Percentiles rank a stretch among this genome's conserved stretches.
phyloP scores from a whole-genome alignment of 2,113 vertebrate species.

The Mugil cephalus region DNA sequence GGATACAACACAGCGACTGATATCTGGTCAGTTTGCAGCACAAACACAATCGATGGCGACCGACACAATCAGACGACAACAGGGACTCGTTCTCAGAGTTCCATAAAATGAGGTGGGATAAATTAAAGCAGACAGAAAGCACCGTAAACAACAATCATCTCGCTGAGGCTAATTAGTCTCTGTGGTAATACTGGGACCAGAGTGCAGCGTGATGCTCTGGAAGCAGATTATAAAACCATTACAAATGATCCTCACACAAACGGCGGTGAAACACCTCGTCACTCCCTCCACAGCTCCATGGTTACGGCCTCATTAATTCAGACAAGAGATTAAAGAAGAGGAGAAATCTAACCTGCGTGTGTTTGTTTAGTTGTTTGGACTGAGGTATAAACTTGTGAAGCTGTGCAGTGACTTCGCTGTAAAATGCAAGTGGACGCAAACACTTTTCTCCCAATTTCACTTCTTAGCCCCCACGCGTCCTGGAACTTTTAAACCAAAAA shows the following conservation, averaged over 20 bases:
- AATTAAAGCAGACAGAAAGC: constrained; percentile 17
- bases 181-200: not conserved
- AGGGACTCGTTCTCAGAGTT: not conserved
- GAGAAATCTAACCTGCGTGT: too few species aligned
- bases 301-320: too few species aligned
- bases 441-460: too few species aligned
- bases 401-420: not conserved
- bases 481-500: too few species aligned
- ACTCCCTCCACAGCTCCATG: too few species aligned
- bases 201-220: not conserved
- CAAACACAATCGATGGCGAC: constrained; percentile 14
- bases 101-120: constrained; percentile 3
- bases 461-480: too few species aligned
- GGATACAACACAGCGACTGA: not conserved
- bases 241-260: not conserved
- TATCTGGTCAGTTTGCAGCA: not conserved
- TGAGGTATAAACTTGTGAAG: too few species aligned
- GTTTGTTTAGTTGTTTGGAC: too few species aligned
- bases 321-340: too few species aligned
- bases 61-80: not conserved
- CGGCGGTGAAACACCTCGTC: too few species aligned
- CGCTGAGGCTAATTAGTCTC: constrained; percentile 3
- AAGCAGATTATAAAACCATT: constrained; percentile 2
- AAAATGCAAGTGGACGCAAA: too few species aligned
- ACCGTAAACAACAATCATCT: constrained; percentile 8